Evolutionary conservation across 2,797 vertebrate species (phyloP), one percentile per base, ranked within the genome.

Genomic region (Tarsius wallacei): DNA sequence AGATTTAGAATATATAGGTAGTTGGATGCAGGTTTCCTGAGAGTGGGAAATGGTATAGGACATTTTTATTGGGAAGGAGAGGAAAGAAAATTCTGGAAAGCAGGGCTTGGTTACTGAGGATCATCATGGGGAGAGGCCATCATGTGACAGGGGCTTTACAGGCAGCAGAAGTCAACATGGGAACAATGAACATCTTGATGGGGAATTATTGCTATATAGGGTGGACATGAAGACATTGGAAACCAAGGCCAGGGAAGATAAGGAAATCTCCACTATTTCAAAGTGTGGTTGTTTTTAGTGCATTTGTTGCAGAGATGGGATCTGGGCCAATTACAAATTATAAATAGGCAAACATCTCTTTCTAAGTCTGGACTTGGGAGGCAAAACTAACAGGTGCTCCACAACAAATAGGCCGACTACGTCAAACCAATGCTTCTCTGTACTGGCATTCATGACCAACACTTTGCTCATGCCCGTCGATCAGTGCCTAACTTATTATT

Each of bases 31-130:
- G 71, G 21, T 74, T 17, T 82, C 51, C 31, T 47, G 49, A 81
- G 47, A 89, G 16, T 33, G 28, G 47, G 10, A 86, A 33, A 26
- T 10, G 5, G 16, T 36, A 31, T 17, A 70, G 68, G 15, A 86
- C 16, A 36, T n/a, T 70, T 86, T 93, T 86, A 74, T 17, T 88
- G 51, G 53, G 19, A 94, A 66, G 63, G 51, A 93, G 19, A 74
- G 55, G 31, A 83, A 78, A 49, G 51, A 86, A 55, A 36, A 24
- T 26, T 87, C 66, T 84, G 15, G 91, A 90, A 28, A 47, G 21
- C 7, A 47, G 51, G 59, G 19, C 42, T 73, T 59, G 21, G 47
- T 51, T 57, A 28, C 22, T 59, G 84, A 74, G 12, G 47, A 47
- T 63, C 7, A 5, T 64, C 36, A 22, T 76, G 61, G n/a, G n/a